Base-by-base conservation (phyloP, 2,113 vertebrate species). In the Archocentrus centrarchus region DNA sequence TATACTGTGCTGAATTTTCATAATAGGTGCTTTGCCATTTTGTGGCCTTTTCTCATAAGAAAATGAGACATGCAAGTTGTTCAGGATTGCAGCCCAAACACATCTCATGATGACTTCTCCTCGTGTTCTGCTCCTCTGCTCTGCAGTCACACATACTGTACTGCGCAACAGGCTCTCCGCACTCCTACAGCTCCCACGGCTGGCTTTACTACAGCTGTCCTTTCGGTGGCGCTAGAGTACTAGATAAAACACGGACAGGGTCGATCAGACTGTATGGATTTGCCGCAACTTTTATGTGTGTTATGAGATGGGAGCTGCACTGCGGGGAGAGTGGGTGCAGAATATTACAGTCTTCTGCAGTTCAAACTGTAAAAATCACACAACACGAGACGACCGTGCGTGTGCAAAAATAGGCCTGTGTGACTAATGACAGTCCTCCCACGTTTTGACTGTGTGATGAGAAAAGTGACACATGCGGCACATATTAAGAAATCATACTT, bases 151-250 rank as follows among this genome's bases (percentile, higher is more conserved):
- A 37, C 64, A 70, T 27, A 75, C 59, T 68, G 58, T 73, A 47
- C 60, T 76, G 79, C 64, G 84, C 86, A 91, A 89, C 92, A 87
- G 91, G 87, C 83, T 63, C 37, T 53, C 70, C 11, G 57, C 79
- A 55, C 82, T 70, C 59, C 84, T 1, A 79, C 1, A 27, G 35
- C 57, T 83, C 66, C 37, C 37, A 11, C 64, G 7, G 41, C 61
- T 57, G 53, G 24, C 70, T 13, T 53, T 53, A n/a, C 80, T 1
- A 0, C 77, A 37, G 6, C 5, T 13, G 13, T 39, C 92, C 95
- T 86, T 50, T 81, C 7, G 88, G 86, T 88, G 95, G 89, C 79
- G 93, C 92, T 87, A 47, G 75, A 90, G 87, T 77, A 81, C 80
- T 78, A 53, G 58, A 30, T 10, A 81, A 57, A 24, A 14, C 44